phyloP scores from a whole-genome alignment of 2,888 invertebrate genomes.

The Spilosoma lubricipeda region DNA sequence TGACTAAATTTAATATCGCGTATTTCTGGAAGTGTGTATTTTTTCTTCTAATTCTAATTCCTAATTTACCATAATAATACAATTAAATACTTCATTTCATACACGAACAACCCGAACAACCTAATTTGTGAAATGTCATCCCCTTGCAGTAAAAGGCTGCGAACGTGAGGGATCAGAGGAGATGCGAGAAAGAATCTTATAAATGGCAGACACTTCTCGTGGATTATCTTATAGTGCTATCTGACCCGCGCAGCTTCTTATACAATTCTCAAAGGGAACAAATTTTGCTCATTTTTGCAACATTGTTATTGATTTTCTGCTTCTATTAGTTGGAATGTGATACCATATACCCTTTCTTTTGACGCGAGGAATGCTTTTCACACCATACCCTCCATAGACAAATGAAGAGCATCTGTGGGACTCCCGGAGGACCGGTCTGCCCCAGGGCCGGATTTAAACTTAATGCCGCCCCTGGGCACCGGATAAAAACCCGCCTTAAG shows the following conservation, averaged over 20 bases:
- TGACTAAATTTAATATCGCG: too few relatives aligned
- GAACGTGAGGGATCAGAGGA: background rate
- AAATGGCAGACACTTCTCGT: background rate
- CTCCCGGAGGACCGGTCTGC: too few relatives aligned
- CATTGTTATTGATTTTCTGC: too few relatives aligned
- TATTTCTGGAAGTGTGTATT: background rate
- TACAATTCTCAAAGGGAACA: background rate
- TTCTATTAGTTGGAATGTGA: too few relatives aligned
- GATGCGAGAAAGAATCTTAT: background rate
- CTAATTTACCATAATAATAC: background rate
- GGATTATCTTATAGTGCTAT: background rate
- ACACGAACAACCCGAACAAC: background rate
- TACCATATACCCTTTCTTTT: too few relatives aligned
- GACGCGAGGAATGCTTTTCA: too few relatives aligned
- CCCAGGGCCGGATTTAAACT: too few relatives aligned
- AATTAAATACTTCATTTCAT: background rate
- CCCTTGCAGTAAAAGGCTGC: background rate
- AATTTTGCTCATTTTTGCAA: too few relatives aligned
- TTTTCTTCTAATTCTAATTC: background rate
- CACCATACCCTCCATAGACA: too few relatives aligned
- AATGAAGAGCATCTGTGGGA: too few relatives aligned
- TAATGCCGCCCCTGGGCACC: too few relatives aligned
- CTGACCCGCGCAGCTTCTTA: background rate
- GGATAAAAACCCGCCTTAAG: too few relatives aligned
- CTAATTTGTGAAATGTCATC: background rate